Conservation (phyloP, 2,888 invertebrate genomes). For the Nephrotoma guestfalica region DNA sequence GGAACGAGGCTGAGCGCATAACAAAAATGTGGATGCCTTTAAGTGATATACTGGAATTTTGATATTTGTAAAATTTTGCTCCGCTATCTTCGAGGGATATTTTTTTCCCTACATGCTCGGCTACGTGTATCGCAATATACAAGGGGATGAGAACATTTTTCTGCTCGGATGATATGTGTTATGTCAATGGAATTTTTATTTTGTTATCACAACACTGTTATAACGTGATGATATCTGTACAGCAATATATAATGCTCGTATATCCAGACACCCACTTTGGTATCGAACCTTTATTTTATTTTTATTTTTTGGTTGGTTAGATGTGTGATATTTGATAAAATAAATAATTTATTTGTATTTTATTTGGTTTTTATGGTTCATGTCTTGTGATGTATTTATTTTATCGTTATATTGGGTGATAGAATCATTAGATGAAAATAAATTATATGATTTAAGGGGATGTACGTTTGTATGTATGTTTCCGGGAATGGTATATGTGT, state of each 20-base stretch:
- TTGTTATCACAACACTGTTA: not conserved
- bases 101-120: not conserved
- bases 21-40: not conserved
- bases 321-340: not conserved
- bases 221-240: not conserved
- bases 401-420: not conserved
- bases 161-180: not conserved
- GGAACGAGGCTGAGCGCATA: not conserved
- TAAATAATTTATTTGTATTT: not conserved
- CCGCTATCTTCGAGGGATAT: not conserved
- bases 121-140: no score
- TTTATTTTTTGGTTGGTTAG: not conserved
- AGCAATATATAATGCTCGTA: not conserved
- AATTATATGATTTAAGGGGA: not conserved
- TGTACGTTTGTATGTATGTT: not conserved
- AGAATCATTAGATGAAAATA: not conserved
- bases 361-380: not conserved
- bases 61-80: not conserved
- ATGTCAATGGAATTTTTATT: not conserved
- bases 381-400: not conserved
- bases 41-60: not conserved
- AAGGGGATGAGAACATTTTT: not conserved
- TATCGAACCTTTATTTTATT: not conserved
- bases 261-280: not conserved
- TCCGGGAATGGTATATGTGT: not conserved